Percentiles rank a stretch among this genome's conserved stretches.
These are phyloP conservation scores for Stichopus horrens DNA, from an alignment of 53 echinoderm and acorn worm genomes.

Conservation along the genomic window DNA sequence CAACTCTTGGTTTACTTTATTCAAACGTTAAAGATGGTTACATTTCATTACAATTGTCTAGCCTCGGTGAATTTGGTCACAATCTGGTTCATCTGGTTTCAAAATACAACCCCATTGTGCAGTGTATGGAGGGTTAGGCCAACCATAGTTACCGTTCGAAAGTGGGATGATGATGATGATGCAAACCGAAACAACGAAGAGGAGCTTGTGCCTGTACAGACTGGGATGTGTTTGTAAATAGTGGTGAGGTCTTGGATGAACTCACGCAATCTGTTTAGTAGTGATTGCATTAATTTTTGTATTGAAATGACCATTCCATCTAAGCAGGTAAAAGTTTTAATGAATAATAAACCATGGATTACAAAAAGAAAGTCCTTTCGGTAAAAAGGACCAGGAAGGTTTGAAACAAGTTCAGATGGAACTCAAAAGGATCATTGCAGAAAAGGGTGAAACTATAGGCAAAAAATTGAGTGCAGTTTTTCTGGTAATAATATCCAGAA, in stretches of 20 bases:
- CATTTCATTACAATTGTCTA: not conserved
- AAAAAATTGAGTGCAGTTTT: too few relatives aligned
- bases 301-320: slow-evolving; percentile 28
- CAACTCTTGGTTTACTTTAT: too few relatives aligned
- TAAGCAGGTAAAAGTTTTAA: slow-evolving; percentile 29
- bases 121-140: not conserved
- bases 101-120: not conserved
- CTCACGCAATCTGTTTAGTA: not conserved
- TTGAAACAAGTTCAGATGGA: too few relatives aligned
- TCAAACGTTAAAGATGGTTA: not conserved
- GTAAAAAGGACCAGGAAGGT: not conserved
- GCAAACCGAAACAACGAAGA: too few relatives aligned
- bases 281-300: slow-evolving; percentile 30
- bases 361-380: slow-evolving; percentile 29
- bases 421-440: too few relatives aligned
- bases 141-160: not conserved
- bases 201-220: not conserved
- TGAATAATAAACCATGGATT: slow-evolving; percentile 49
- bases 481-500: too few relatives aligned
- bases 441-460: too few relatives aligned
- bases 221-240: slow-evolving; percentile 16
- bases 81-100: not conserved
- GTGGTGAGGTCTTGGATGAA: slow-evolving; percentile 30
- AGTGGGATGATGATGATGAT: too few relatives aligned
- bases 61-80: not conserved